A percentile compares a stretch with the other conserved stretches of the same genome.
Conservation (phyloP, 2,113 vertebrate genomes). For the Thomomys bottae region DNA sequence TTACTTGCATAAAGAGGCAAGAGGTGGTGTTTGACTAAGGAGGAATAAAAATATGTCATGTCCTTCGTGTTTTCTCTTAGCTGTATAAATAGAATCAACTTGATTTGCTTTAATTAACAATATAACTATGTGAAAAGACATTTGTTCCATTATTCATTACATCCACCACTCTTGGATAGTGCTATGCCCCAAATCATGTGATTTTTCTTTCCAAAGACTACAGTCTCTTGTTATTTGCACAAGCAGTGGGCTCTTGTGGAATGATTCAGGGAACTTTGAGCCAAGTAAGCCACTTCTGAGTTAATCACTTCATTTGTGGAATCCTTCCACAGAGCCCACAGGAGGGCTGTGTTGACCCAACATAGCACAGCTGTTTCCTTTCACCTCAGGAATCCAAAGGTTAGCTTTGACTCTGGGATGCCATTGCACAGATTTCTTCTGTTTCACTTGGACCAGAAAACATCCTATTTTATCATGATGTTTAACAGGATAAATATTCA, state of each 20-base stretch:
- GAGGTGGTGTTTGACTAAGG: background rate
- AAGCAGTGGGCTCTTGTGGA: slow-evolving; percentile 45
- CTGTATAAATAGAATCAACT: background rate
- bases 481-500: slow-evolving; percentile 32
- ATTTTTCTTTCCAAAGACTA: slow-evolving; percentile 9
- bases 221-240: slow-evolving; percentile 23
- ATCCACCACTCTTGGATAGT: background rate
- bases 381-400: background rate
- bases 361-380: slow-evolving; percentile 58
- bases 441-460: slow-evolving; percentile 54
- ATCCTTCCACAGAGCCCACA: slow-evolving; percentile 43
- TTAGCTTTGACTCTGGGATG: slow-evolving; percentile 33
- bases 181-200: background rate
- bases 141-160: slow-evolving; percentile 40
- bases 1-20: background rate
- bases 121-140: background rate
- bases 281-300: slow-evolving; percentile 25
- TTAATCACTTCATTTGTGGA: slow-evolving; percentile 36
- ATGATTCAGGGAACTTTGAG: background rate
- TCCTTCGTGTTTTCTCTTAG: slow-evolving; percentile 8
- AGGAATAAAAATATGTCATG: background rate
- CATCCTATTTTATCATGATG: slow-evolving; percentile 68
- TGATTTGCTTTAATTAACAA: slow-evolving; percentile 17
- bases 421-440: background rate
- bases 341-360: background rate